Percentiles rank a stretch among this genome's conserved stretches.
Evolutionary conservation across 2,797 vertebrate genomes (phyloP).

Genomic region (Eleutherodactylus coqui): DNA sequence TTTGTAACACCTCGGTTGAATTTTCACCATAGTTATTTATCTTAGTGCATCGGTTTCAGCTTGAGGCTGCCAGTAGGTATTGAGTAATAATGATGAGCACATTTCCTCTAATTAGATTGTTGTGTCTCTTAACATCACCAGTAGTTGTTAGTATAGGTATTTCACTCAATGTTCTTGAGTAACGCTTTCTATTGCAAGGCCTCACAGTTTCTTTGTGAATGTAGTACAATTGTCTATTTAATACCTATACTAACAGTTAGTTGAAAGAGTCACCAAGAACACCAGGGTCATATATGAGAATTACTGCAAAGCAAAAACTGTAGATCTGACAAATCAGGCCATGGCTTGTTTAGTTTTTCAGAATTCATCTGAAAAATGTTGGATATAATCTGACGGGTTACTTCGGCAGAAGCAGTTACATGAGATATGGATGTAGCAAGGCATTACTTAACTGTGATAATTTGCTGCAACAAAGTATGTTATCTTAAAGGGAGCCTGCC

Average conservation of each 20-base stretch:
- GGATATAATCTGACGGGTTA: background rate
- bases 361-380: background rate
- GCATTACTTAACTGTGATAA: too few relatives aligned
- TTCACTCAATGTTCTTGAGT: background rate
- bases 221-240: background rate
- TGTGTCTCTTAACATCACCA: conserved; percentile 3
- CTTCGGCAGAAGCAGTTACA: background rate
- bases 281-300: background rate
- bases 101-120: conserved; percentile 12
- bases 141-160: background rate
- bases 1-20: background rate
- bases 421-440: too few relatives aligned
- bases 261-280: background rate
- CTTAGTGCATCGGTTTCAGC: background rate
- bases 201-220: background rate
- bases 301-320: background rate
- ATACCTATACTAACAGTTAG: background rate
- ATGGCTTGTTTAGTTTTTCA: background rate
- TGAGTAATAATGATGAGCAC: background rate
- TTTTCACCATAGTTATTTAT: conserved; percentile 5
- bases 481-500: too few relatives aligned
- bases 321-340: background rate
- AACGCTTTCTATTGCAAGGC: background rate
- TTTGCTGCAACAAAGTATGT: too few relatives aligned
- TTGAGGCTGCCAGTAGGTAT: background rate